Percentiles rank a stretch among this genome's conserved stretches.
Conservation (phyloP, 2,888 invertebrate genomes). For the Amitus sp. region DNA sequence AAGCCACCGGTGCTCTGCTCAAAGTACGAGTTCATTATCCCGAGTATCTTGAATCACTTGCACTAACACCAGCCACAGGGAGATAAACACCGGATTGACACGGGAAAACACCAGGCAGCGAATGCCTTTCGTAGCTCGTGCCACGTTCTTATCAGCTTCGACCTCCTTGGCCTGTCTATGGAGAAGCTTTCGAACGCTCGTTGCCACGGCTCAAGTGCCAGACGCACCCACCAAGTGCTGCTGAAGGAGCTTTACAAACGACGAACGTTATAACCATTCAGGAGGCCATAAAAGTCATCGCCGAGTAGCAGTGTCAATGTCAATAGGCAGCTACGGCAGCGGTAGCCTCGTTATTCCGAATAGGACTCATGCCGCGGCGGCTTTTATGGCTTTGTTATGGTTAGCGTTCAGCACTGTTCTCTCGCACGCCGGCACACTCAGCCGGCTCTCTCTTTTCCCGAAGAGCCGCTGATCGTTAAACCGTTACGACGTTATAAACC, state of each 20-base stretch:
- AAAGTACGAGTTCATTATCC: slow-evolving; percentile 91
- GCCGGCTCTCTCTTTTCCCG: slow-evolving; percentile 10
- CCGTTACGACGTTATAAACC: slow-evolving; percentile 63
- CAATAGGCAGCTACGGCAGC: slow-evolving; percentile 48
- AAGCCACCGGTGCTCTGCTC: slow-evolving; percentile 88
- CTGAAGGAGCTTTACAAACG: no score
- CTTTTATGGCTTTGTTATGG: slow-evolving; percentile 55
- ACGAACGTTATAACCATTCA: slow-evolving; percentile 45
- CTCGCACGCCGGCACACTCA: slow-evolving; percentile 43
- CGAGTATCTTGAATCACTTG: slow-evolving; percentile 57
- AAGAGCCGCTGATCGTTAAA: slow-evolving; percentile 60
- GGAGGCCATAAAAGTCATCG: slow-evolving; percentile 59
- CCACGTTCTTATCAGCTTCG: no score
- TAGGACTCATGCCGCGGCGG: slow-evolving; percentile 55
- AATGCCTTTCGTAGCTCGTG: no score
- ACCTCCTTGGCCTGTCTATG: no score
- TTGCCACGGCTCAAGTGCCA: no score
- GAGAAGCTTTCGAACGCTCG: no score
- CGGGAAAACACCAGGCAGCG: neutral
- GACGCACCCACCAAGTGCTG: no score
- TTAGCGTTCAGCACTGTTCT: slow-evolving; percentile 42
- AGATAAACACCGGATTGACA: slow-evolving; percentile 22
- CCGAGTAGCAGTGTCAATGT: slow-evolving; percentile 50
- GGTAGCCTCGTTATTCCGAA: slow-evolving; percentile 48
- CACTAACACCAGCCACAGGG: slow-evolving; percentile 56